phyloP scores from a whole-genome alignment of 2,113 vertebrate genomes.

The Anolis sagrei region DNA sequence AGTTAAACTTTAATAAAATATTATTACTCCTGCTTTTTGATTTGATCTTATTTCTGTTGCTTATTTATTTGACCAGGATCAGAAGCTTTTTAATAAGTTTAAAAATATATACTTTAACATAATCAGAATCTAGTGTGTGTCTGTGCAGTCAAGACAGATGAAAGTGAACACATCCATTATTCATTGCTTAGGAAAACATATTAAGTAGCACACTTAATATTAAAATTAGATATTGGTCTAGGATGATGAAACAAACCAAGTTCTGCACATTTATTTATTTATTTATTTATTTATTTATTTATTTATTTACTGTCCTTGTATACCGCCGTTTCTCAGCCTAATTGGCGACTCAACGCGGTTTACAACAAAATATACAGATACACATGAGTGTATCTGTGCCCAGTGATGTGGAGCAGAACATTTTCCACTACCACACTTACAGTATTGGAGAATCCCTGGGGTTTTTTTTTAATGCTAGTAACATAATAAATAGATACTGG shows the following conservation, averaged over 20 bases:
- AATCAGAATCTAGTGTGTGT: constrained; percentile 9
- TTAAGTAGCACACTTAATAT: neutral
- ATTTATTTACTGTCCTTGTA: no score
- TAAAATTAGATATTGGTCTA: neutral
- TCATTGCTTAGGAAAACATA: neutral
- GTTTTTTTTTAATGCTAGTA: neutral
- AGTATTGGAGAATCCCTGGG: neutral
- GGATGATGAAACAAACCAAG: neutral
- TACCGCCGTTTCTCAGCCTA: no score
- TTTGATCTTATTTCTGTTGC: neutral
- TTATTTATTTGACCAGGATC: constrained; percentile 19
- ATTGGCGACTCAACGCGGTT: no score
- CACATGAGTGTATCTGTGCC: no score
- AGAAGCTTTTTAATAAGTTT: constrained; percentile 18
- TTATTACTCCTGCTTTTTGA: neutral
- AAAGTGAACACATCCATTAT: neutral
- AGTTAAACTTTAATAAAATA: constrained; percentile 12
- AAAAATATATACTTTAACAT: constrained; percentile 28
- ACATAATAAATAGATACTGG: no score
- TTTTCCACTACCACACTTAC: neutral
- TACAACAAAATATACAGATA: no score
- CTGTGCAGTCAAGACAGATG: constrained; percentile 4
- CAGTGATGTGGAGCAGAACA: neutral
- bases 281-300: no score
- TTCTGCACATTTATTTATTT: no score